Percentiles rank a stretch among this genome's conserved stretches.
Conservation (phyloP, 2,797 vertebrate species). For the Betta splendens region DNA sequence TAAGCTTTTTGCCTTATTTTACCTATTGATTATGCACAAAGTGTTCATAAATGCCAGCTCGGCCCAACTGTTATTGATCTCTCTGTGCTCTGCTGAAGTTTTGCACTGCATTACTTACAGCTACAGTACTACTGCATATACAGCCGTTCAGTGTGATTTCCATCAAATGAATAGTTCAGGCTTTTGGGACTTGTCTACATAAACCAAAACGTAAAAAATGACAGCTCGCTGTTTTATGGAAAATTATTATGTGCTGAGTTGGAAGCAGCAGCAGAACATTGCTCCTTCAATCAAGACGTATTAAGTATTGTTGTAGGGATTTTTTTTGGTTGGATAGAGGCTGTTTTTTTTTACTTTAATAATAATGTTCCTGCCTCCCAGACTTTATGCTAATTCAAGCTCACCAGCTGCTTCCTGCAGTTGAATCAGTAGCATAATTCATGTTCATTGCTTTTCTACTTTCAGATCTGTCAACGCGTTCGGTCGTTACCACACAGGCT, state of each 20-base stretch:
- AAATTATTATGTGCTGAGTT: neutral
- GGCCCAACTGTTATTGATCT: conserved; percentile 33
- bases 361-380: no score
- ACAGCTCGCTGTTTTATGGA: neutral
- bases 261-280: neutral
- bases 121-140: neutral
- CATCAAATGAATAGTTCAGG: conserved; percentile 15
- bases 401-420: no score
- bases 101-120: conserved; percentile 11
- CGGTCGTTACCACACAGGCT: conserved; percentile 2
- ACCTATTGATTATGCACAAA: conserved; percentile 45
- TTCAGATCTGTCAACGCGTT: conserved; percentile 32
- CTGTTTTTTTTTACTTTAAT: no score
- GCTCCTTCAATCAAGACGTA: neutral
- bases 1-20: conserved; percentile 19
- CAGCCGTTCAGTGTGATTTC: conserved; percentile 6
- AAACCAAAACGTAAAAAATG: neutral
- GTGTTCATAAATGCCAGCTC: conserved; percentile 30
- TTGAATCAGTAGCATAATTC: no score
- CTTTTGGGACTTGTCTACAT: conserved; percentile 12
- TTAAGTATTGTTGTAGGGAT: no score
- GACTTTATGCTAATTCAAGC: no score
- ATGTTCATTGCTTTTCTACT: neutral
- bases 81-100: conserved; percentile 12
- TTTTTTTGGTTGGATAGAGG: no score